Base-by-base conservation (phyloP, 2,797 vertebrate species). In the Astyanax mexicanus region DNA sequence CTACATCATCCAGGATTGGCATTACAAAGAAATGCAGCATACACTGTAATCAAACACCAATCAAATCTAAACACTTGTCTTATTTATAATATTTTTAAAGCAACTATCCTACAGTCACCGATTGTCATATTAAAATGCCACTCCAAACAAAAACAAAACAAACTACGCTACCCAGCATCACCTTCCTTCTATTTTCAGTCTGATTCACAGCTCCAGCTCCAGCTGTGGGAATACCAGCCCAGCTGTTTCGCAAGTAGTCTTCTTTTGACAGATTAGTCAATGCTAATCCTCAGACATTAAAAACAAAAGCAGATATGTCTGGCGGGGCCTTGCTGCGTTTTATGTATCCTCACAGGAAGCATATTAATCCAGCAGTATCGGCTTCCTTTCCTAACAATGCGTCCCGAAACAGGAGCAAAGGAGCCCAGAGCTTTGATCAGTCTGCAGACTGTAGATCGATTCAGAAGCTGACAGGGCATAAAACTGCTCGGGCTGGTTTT, bases 241-340 rank as follows among this genome's bases (percentile, higher is more conserved):
- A 44, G 44, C 6, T 21, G 17, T 58, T 72, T 66, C 49, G 27
- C 21, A 21, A 49, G 23, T 17, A 29, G 2, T 37, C 57, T 13
- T 13, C 35, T 52, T 73, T 32, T 4, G n/a, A 61, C 35, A 42
- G 3, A 45, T 42, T 62, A 64, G 17, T 62, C 58, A 51, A 47
- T 45, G 17, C 23, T 66, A 66, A 47, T 66, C 25, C 42, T 32
- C 62, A 47, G 25, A 45, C 42, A 10, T 12, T 60, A 19, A 42
- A 32, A 61, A 73, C 58, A 49, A 64, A 66, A 72, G 61, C 69
- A 74, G 32, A 74, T 40, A 40, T 32, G 29, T 32, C 57, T 19
- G 17, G n/a, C 55, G 21, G 49, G 12, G 29, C 49, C 29, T 19
- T 11, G 38, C 21, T 6, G 1, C 9, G 9, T 6, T 61, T 64